Evolutionary conservation across 64 coral and sea anemone genomes (phyloP), one percentile per base, ranked within the genome.

Genomic region (Pachyseris speciosa): DNA sequence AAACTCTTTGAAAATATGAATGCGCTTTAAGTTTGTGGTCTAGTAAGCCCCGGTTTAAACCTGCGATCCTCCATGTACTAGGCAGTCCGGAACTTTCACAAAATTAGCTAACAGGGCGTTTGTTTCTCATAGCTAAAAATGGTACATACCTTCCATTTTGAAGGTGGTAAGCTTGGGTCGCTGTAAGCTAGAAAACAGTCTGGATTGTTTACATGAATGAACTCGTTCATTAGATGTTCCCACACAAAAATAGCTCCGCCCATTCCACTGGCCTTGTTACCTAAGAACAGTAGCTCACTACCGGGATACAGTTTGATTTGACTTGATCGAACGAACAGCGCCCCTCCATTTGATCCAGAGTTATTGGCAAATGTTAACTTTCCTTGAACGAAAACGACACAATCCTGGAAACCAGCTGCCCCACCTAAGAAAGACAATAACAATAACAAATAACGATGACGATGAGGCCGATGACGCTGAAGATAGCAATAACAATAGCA

Each of bases 131-230:
- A n/a, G n/a, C n/a, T n/a, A n/a, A n/a, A n/a, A n/a, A n/a, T n/a
- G n/a, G n/a, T 15, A 37, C 39, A 27, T 80, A 96, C 95, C 86
- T 96, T 86, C 95, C 95, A 96, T 75, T 93, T 81, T 29, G 95
- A 96, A 19, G 95, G 95, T 22, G 91, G 95, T 9, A 39, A 30
- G 8, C 45, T 27, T 3, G 78, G 67, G 68, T 96, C 72, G 13
- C 65, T 58, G 15, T 93, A 96, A 0, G 95, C 74, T 34, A 96
- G 58, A 29, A 93, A 93, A 64, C 95, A 96, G 60, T 96, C 79
- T 1, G 95, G 88, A 86, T 96, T 96, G 20, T 93, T 86, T 30
- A 72, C 67, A 27, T 96, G 95, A 24, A 90, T 96, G 24, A 96
- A 70, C 71, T 96, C 95, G 5, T 76, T 47, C 42, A 58, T 68